Evolutionary conservation across 2,113 vertebrate species (phyloP).

Genomic region (Sinocyclocheilus anshuiensis): DNA sequence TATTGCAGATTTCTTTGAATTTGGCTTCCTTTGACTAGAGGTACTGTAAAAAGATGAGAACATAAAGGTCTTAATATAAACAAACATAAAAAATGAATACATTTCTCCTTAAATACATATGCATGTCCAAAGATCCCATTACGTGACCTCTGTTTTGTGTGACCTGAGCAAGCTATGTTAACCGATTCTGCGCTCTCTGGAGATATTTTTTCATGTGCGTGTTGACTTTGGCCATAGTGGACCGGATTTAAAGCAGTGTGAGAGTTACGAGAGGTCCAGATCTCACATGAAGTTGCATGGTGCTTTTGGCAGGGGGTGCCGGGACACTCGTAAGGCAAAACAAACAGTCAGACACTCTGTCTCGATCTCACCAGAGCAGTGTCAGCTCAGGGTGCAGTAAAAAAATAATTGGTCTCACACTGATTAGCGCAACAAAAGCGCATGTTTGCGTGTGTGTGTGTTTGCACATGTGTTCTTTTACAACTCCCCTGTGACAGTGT

Average conservation of each 20-base stretch:
- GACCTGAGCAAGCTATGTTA: constrained; percentile 16
- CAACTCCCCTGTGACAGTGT: constrained; percentile 75
- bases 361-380: constrained; percentile 2
- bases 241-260: constrained; percentile 23
- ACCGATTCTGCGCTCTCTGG: constrained; percentile 16
- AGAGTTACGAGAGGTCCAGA: constrained; percentile 40
- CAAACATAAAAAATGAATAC: constrained; percentile 21
- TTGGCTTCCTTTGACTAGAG: background rate
- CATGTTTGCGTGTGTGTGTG: constrained; percentile 39
- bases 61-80: background rate
- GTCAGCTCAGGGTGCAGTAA: constrained; percentile 27
- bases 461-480: constrained; percentile 77
- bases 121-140: constrained; percentile 18
- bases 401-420: constrained; percentile 72
- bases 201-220: constrained; percentile 34
- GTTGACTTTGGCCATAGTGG: constrained; percentile 41
- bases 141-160: constrained; percentile 28
- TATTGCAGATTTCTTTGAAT: constrained; percentile 15
- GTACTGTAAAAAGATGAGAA: constrained; percentile 14
- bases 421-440: constrained; percentile 76
- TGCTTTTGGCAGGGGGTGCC: constrained; percentile 43
- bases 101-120: constrained; percentile 25
- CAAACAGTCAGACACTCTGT: constrained; percentile 50
- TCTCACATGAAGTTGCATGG: constrained; percentile 40
- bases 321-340: constrained; percentile 47